These are phyloP conservation scores for Augochlorella aurata DNA, from an alignment of 2,888 invertebrate genomes.

Conservation along the genomic window DNA sequence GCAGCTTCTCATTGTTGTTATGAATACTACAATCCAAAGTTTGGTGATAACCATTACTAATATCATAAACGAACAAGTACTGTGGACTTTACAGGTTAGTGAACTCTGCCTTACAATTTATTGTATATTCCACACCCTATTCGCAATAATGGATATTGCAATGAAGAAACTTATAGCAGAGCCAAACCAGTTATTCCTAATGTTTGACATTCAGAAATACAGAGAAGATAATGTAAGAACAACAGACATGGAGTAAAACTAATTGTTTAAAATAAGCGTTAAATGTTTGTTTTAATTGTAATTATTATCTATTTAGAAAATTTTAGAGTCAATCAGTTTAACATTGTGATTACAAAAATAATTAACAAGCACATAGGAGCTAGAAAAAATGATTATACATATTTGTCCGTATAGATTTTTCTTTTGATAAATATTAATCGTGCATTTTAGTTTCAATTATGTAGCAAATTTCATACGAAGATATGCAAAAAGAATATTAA, in stretches of 20 bases:
- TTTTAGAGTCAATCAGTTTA: no score
- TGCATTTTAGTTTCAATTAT: no score
- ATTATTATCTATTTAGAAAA: not conserved
- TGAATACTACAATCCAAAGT: not conserved
- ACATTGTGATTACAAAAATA: no score
- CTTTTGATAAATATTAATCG: no score
- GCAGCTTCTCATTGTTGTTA: no score
- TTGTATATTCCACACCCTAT: slow-evolving; percentile 62
- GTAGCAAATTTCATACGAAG: no score
- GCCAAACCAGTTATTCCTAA: slow-evolving; percentile 15
- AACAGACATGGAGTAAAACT: not conserved
- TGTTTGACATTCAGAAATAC: no score
- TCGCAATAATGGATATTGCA: slow-evolving; percentile 66
- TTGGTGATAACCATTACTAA: slow-evolving; percentile 31
- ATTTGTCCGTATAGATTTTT: no score
- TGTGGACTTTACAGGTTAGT: slow-evolving; percentile 50
- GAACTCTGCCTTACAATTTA: slow-evolving; percentile 62
- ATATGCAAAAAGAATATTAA: no score
- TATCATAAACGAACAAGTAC: slow-evolving; percentile 48
- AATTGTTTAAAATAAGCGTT: not conserved
- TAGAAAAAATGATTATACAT: no score
- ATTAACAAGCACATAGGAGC: no score
- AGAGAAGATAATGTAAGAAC: not conserved
- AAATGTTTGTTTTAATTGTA: not conserved
- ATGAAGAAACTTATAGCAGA: slow-evolving; percentile 56